These are phyloP conservation scores for Ctenopoma multispine DNA, from an alignment of 2,797 vertebrate species.

Conservation along the genomic window DNA sequence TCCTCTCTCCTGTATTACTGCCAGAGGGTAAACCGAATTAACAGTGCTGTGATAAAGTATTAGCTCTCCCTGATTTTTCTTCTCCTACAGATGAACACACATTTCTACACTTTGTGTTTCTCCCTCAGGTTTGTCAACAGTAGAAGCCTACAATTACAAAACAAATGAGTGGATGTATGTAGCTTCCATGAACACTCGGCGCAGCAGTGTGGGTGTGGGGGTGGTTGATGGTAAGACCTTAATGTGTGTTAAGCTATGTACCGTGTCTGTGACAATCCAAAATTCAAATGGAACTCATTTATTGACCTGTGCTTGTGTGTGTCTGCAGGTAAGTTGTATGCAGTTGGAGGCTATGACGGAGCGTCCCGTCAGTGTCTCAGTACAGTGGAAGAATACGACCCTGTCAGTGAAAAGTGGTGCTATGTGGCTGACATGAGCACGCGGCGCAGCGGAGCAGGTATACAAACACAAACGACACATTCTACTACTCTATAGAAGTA, in stretches of 20 bases:
- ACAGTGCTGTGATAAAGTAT: no score
- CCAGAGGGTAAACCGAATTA: neutral
- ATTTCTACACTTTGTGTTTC: neutral
- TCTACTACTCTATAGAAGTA: neutral
- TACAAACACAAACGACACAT: neutral
- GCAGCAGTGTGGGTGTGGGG: slow-evolving; percentile 97
- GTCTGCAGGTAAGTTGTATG: slow-evolving; percentile 91
- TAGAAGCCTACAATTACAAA: slow-evolving; percentile 93
- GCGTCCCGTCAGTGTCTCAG: slow-evolving; percentile 97
- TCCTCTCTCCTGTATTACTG: no score
- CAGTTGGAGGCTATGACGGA: slow-evolving; percentile 95
- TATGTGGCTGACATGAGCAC: slow-evolving; percentile 97
- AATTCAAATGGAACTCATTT: neutral
- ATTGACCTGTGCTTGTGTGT: slow-evolving; percentile 3
- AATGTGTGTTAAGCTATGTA: neutral
- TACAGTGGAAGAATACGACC: slow-evolving; percentile 95
- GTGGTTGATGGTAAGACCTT: slow-evolving; percentile 91
- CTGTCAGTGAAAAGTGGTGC: slow-evolving; percentile 91
- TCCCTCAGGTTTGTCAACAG: slow-evolving; percentile 90
- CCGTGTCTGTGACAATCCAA: neutral
- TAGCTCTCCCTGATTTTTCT: no score
- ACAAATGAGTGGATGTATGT: slow-evolving; percentile 95
- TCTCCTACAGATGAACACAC: neutral
- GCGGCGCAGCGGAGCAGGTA: slow-evolving; percentile 96
- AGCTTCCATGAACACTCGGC: slow-evolving; percentile 95